Percentiles rank a stretch among this genome's conserved stretches.
Conservation (phyloP, 2,113 vertebrate species). For the Helogale parvula region DNA sequence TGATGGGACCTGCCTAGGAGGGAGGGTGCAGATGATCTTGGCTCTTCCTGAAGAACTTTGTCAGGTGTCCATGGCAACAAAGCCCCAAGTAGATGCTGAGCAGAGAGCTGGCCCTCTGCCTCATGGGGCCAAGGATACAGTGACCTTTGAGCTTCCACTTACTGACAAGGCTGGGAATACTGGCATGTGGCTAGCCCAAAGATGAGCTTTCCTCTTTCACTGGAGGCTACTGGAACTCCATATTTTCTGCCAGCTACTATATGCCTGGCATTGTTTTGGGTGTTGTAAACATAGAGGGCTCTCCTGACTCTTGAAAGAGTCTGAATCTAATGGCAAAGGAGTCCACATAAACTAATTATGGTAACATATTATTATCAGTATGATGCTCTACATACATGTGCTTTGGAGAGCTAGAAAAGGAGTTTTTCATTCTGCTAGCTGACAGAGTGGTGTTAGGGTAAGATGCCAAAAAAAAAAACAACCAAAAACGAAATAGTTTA, state of each 20-base stretch:
- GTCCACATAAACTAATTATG: no score
- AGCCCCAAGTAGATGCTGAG: constrained; percentile 46
- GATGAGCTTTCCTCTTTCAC: not conserved
- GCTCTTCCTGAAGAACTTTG: constrained; percentile 46
- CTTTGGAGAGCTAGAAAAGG: not conserved
- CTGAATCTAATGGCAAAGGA: no score
- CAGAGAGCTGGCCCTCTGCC: constrained; percentile 15
- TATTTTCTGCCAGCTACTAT: not conserved
- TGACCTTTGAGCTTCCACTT: constrained; percentile 62
- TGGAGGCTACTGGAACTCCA: not conserved
- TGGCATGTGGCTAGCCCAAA: not conserved
- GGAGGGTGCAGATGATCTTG: constrained; percentile 43
- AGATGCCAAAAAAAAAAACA: not conserved
- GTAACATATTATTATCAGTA: not conserved
- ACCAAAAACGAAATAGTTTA: not conserved
- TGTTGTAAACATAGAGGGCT: not conserved
- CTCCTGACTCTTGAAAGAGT: not conserved
- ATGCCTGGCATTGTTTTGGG: not conserved
- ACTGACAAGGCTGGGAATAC: not conserved
- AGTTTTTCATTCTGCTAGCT: not conserved
- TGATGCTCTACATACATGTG: not conserved
- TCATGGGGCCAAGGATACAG: constrained; percentile 32
- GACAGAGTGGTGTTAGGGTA: not conserved
- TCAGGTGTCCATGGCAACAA: constrained; percentile 59
- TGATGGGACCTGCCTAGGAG: not conserved